These are phyloP conservation scores for Tor tambroides DNA, from an alignment of 2,113 vertebrate species.

Conservation along the genomic window DNA sequence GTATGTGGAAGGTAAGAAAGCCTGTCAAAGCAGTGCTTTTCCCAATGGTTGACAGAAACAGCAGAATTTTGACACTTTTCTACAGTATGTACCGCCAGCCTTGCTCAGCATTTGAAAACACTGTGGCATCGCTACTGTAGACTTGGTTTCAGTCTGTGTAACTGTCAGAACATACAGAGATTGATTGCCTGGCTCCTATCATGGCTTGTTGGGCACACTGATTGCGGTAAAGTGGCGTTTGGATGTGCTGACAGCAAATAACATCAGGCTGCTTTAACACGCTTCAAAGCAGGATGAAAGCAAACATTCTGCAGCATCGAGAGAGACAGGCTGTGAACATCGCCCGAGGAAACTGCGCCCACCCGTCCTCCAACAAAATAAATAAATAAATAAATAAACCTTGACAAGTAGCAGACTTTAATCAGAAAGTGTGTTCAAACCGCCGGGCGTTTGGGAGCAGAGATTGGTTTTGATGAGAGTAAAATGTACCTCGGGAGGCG, in stretches of 20 bases:
- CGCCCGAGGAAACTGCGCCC: slow-evolving; percentile 7
- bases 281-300: slow-evolving; percentile 25
- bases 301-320: slow-evolving; percentile 3
- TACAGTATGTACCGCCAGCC: not conserved
- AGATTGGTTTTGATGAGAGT: slow-evolving; percentile 64
- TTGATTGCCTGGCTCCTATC: slow-evolving; percentile 44
- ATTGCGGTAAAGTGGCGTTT: slow-evolving; percentile 32
- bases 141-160: slow-evolving; percentile 19
- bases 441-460: slow-evolving; percentile 43
- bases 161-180: slow-evolving; percentile 34
- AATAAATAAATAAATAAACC: slow-evolving; percentile 16
- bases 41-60: not conserved
- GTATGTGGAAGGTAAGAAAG: slow-evolving; percentile 94
- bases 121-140: not conserved
- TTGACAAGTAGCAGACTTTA: slow-evolving; percentile 45
- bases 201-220: slow-evolving; percentile 42
- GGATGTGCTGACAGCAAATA: slow-evolving; percentile 37
- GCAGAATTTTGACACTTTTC: not conserved
- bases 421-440: slow-evolving; percentile 57
- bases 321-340: slow-evolving; percentile 40
- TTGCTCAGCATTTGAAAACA: slow-evolving; percentile 19
- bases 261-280: slow-evolving; percentile 33
- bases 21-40: not conserved
- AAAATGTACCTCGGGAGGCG: slow-evolving; percentile 58
- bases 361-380: not conserved